phyloP scores from a whole-genome alignment of 2,888 invertebrate genomes.

The Neoitamus cyanurus region DNA sequence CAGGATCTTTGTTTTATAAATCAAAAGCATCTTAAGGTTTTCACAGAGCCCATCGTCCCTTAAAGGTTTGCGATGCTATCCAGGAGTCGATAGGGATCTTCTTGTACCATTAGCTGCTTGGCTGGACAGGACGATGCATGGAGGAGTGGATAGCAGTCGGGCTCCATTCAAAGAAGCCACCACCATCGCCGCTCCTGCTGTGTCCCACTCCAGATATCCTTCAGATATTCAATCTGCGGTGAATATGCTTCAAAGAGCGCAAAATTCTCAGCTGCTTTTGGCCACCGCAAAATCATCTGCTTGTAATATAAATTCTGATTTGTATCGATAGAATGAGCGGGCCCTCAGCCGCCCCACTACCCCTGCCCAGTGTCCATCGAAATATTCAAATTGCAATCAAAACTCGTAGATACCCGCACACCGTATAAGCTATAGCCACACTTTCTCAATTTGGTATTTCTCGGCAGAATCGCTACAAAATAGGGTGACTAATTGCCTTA shows the following conservation, averaged over 20 bases:
- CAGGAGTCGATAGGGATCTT: constrained; percentile 31
- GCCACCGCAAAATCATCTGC: constrained; percentile 10
- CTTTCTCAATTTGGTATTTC: constrained; percentile 37
- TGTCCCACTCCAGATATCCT: not conserved
- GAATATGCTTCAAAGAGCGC: constrained; percentile 33
- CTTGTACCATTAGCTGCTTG: not conserved
- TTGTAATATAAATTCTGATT: constrained; percentile 25
- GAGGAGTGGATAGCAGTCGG: not conserved
- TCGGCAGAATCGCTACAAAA: constrained; percentile 34
- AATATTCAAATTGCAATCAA: constrained; percentile 40
- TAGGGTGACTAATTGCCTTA: constrained; percentile 46
- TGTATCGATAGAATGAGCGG: not conserved
- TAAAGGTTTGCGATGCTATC: constrained; percentile 33
- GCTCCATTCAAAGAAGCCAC: not conserved
- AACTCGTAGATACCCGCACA: constrained; percentile 18
- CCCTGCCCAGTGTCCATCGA: constrained; percentile 3
- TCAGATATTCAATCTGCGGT: constrained; percentile 40
- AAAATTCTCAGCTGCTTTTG: constrained; percentile 22
- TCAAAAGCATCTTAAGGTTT: constrained; percentile 46
- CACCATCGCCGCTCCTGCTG: not conserved
- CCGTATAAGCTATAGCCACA: not conserved
- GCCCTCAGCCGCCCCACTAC: not conserved
- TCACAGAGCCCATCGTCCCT: constrained; percentile 27
- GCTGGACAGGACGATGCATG: not conserved
- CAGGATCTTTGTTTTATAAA: constrained; percentile 42